Base-by-base conservation (phyloP, 1,140 invertebrate species). In the Calycopis cecrops region DNA sequence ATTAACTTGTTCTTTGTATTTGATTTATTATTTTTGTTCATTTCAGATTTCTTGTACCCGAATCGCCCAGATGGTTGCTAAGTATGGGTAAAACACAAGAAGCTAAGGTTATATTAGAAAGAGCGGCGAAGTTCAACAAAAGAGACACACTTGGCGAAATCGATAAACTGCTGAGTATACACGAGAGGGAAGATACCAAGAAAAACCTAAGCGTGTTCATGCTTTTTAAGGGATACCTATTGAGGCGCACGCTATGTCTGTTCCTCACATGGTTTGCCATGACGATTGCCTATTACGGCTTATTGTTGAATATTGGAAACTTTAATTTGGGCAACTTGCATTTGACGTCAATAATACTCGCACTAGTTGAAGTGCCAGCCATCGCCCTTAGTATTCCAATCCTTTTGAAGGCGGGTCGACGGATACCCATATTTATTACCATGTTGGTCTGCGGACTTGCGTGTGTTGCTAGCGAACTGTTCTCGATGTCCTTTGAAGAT, bases 51-150 rank as follows among this genome's bases (percentile, higher is more conserved):
- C 87, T 95, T 14, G 82, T 96, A 17, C 95, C 95, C 1, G 95
- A 96, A 90, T 96, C 95, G 3, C 94, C 95, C 9, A 89, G 94
- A 62, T 97, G 95, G 95, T 81, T 96, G 14, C 76, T 96, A 28
- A 92, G 93, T 18, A 91, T 94, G 73, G 93, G 94, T 48, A 90
- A 91, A 61, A 89, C 89, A 3, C 88, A 92, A 44, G 91, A 94
- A 88, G 93, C 94, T 0, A 89, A 92, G 60, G 76, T 75, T 42
- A 92, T 95, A 54, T 77, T 97, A 48, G 79, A 91, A 71, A 89
- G 89, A 63, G 94, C 94, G 2, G 93, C 94, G 1, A 88, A 83
- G 42, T 90, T 91, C 56, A 93, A 93, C 74, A 89, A 89, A 54
- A 88, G 87, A 37, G 79, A 89, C 57, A 69, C 92, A 16, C 91